A percentile compares a stretch with the other conserved stretches of the same genome.
Evolutionary conservation across 2,888 invertebrate species (phyloP).

Genomic region (Erebia aethiops): DNA sequence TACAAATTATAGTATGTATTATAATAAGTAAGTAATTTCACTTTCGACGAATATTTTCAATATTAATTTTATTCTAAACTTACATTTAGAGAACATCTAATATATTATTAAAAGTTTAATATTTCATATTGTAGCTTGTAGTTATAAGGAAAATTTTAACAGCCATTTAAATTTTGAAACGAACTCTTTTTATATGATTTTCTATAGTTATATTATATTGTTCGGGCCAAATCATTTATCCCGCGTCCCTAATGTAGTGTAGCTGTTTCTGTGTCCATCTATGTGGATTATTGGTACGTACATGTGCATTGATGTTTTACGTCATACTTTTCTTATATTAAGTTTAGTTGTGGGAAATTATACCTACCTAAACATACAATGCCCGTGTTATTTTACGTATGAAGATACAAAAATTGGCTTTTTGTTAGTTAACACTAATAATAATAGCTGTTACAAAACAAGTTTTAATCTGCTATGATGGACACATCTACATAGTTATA

Average conservation of each 20-base stretch:
- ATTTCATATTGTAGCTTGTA: conserved; percentile 6
- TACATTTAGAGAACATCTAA: neutral
- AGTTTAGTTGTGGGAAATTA: neutral
- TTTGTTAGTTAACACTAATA: too few species aligned
- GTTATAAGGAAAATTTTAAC: conserved; percentile 14
- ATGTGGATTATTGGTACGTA: neutral
- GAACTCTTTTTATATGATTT: neutral
- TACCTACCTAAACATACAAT: neutral
- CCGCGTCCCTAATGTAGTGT: neutral
- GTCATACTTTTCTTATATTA: neutral
- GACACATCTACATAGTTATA: neutral
- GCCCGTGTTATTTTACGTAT: neutral
- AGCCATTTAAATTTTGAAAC: conserved; percentile 25
- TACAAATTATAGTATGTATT: conserved; percentile 32
- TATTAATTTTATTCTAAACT: neutral
- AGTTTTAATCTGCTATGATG: conserved; percentile 9
- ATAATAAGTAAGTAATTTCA: conserved; percentile 13
- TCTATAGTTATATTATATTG: neutral
- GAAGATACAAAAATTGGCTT: neutral
- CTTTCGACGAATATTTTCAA: conserved; percentile 31
- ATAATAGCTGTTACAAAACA: neutral
- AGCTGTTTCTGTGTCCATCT: conserved; percentile 11
- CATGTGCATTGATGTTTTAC: conserved; percentile 3
- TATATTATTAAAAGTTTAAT: conserved; percentile 8
- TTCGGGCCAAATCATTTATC: conserved; percentile 15